Percentiles rank a stretch among this genome's conserved stretches.
Evolutionary conservation across 2,888 invertebrate genomes (phyloP).

Genomic region (Chloroclysta siterata): DNA sequence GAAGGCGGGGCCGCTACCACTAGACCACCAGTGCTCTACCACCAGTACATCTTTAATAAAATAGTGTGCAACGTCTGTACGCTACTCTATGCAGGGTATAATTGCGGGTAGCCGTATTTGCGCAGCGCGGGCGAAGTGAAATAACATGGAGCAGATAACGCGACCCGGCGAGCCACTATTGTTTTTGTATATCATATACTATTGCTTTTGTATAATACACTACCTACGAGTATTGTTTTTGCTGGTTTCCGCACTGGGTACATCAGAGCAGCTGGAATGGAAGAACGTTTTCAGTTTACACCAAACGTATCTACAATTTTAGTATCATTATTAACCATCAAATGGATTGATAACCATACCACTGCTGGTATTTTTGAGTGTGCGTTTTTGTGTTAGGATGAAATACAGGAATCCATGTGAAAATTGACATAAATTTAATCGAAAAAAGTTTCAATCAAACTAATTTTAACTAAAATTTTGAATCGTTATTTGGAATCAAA

Average conservation of each 20-base stretch:
- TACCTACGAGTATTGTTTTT: conserved; percentile 47
- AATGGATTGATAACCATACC: not conserved
- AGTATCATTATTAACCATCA: not conserved
- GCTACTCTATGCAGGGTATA: conserved; percentile 47
- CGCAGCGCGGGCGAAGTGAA: conserved; percentile 68
- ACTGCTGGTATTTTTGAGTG: too few relatives aligned
- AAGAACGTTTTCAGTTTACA: conserved; percentile 4
- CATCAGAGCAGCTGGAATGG: not conserved
- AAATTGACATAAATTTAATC: too few relatives aligned
- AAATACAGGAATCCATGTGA: too few relatives aligned
- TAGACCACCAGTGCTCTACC: too few relatives aligned
- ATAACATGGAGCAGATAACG: conserved; percentile 73
- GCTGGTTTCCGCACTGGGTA: conserved; percentile 24
- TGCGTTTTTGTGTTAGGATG: too few relatives aligned
- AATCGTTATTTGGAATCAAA: too few relatives aligned
- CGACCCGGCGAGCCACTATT: conserved; percentile 48
- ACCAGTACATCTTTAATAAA: not conserved
- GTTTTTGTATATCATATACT: conserved; percentile 43
- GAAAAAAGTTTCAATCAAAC: too few relatives aligned
- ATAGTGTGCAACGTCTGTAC: not conserved
- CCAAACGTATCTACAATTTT: too few relatives aligned
- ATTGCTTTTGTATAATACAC: conserved; percentile 44
- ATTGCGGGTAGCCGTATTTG: conserved; percentile 66
- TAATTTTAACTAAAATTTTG: too few relatives aligned
- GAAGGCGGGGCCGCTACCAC: too few relatives aligned